phyloP scores from a whole-genome alignment of 2,888 invertebrate genomes.

The Andrena chrysosceles region DNA sequence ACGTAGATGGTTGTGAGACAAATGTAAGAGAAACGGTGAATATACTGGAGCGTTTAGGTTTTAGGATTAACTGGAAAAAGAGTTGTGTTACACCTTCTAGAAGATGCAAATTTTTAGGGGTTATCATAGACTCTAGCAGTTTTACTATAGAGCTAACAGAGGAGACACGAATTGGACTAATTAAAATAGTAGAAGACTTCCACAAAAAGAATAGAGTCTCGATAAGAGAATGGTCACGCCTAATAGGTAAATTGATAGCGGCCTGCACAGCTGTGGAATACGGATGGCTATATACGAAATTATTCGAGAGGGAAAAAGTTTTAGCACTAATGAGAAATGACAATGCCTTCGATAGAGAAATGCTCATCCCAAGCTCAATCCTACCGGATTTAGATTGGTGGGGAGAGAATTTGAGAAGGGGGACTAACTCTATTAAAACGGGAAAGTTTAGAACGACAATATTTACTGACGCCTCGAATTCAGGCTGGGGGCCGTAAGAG shows the following conservation, averaged over 20 bases:
- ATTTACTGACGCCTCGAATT: not conserved
- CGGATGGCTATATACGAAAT: not conserved
- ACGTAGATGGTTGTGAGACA: not conserved
- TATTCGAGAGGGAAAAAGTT: not conserved
- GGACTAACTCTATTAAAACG: not conserved
- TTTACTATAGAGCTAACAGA: not conserved
- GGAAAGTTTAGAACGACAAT: not conserved
- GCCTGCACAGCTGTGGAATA: not conserved
- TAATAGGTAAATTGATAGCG: not conserved
- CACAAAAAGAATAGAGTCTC: not conserved
- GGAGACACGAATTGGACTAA: not conserved
- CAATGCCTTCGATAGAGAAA: not conserved
- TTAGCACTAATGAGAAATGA: not conserved
- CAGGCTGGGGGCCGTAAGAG: not conserved
- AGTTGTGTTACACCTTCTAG: not conserved
- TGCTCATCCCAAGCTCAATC: not conserved
- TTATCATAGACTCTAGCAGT: conserved; percentile 1
- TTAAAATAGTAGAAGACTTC: conserved; percentile 10
- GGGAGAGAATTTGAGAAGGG: not conserved
- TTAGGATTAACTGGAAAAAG: conserved; percentile 25
- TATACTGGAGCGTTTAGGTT: conserved; percentile 24
- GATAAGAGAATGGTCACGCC: not conserved
- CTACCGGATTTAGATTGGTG: not conserved
- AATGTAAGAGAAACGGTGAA: conserved; percentile 1
- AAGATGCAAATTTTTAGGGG: conserved; percentile 13